phyloP scores from a whole-genome alignment of 2,888 invertebrate genomes.

The Dilophus febrilis region DNA sequence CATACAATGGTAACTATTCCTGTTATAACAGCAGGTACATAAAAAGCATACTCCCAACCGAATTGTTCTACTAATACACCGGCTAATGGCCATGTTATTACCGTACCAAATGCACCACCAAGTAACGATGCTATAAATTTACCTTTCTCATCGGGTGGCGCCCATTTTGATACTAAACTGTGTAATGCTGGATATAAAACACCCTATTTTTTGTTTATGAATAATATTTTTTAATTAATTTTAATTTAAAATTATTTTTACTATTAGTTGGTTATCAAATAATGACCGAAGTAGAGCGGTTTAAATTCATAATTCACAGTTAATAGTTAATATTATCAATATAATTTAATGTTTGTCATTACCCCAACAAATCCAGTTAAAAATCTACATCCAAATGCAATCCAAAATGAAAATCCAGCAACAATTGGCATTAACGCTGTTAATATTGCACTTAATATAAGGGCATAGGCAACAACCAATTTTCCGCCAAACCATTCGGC shows the following conservation, averaged over 20 bases:
- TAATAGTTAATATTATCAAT: no score
- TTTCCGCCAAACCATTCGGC: slow-evolving; percentile 47
- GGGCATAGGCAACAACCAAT: slow-evolving; percentile 36
- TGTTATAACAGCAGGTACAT: slow-evolving; percentile 39
- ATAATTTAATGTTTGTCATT: slow-evolving; percentile 9
- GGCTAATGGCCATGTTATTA: slow-evolving; percentile 43
- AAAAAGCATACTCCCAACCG: slow-evolving; percentile 53
- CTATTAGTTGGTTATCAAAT: no score
- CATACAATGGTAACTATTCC: slow-evolving; percentile 39
- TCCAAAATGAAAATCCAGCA: slow-evolving; percentile 37
- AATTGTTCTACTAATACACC: slow-evolving; percentile 42
- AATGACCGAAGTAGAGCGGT: no score
- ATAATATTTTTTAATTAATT: no score
- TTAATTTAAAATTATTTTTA: no score
- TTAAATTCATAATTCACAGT: no score
- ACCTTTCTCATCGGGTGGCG: slow-evolving; percentile 56
- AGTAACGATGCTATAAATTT: slow-evolving; percentile 54
- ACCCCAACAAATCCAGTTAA: slow-evolving; percentile 45
- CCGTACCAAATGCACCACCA: slow-evolving; percentile 56
- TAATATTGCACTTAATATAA: slow-evolving; percentile 34
- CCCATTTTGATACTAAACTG: slow-evolving; percentile 50
- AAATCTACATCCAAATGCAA: slow-evolving; percentile 39
- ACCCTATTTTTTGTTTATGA: no score
- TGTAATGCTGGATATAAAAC: slow-evolving; percentile 46
- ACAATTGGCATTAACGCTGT: slow-evolving; percentile 43